A percentile compares a stretch with the other conserved stretches of the same genome.
Conservation (phyloP, 2,797 vertebrate genomes). For the Antrozous pallidus region DNA sequence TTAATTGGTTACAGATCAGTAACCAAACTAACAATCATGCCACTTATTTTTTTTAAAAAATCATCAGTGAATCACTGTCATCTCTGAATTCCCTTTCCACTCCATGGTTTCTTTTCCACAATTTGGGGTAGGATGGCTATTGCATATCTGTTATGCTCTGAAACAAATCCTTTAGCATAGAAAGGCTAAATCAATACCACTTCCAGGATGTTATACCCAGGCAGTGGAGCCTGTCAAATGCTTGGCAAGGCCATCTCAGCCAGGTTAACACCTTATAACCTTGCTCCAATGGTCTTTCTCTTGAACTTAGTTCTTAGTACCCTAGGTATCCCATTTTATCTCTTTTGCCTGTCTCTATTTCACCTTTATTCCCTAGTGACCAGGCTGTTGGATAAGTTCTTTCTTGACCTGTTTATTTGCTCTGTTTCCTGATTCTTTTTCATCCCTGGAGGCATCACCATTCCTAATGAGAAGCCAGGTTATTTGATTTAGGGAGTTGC, state of each 20-base stretch:
- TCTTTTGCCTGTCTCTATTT: conserved; percentile 5
- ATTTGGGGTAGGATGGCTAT: not conserved
- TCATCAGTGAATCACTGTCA: not conserved
- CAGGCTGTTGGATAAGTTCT: not conserved
- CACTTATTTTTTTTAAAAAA: not conserved
- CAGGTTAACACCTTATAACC: not conserved
- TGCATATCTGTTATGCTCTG: not conserved
- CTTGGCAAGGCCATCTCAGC: not conserved
- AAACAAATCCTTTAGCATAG: not conserved
- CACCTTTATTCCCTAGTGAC: not conserved
- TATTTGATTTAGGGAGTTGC: not conserved
- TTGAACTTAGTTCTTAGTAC: not conserved
- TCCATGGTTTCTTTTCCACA: not conserved
- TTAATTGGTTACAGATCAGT: conserved; percentile 9
- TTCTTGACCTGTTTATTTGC: not conserved
- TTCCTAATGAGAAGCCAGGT: not conserved
- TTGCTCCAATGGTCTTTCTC: not conserved
- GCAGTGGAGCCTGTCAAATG: not conserved
- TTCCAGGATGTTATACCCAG: not conserved
- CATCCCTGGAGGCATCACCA: not conserved
- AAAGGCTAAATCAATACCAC: not conserved
- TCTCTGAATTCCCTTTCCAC: not conserved
- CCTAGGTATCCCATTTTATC: not conserved
- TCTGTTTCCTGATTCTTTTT: not conserved
- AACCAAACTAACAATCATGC: not conserved